Evolutionary conservation across 2,113 vertebrate genomes (phyloP), one percentile per base, ranked within the genome.

Genomic region (Rhynchopsitta pachyrhyncha): DNA sequence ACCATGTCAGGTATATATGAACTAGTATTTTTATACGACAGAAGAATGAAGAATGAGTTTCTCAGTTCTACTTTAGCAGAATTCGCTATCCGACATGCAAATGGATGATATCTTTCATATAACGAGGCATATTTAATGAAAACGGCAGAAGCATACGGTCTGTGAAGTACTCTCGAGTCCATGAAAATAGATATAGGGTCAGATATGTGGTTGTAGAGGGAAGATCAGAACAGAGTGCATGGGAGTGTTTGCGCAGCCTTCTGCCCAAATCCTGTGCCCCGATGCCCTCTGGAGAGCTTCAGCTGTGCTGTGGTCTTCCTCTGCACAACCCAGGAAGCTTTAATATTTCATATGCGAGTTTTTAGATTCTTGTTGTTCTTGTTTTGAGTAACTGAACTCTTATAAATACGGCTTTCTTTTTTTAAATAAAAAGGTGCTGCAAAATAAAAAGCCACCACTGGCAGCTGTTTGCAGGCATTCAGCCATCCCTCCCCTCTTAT

Each of bases 341-440:
- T 44, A 70, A 28, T 19, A 22, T 49, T 74, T 29, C 24, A 31
- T 16, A 15, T 5, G 10, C 13, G 27, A 53, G 22, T 24, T 35
- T 73, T 71, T 12, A 13, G 12, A 19, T 17, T 35, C 67, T 7
- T 70, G 46, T n/a, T 57, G 33, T 16, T 59, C 39, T 57, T 59
- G 13, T n/a, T 63, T 71, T 60, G 9, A 62, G 18, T 47, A 60
- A 52, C 4, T 17, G 44, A 64, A 66, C 17, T 55, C 25, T 37
- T 44, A 17, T 3, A 2, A 84, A 75, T 68, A 18, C 1, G 7
- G 5, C 0, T n/a, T 17, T 39, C 0, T n/a, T 17, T 39, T 22
- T 4, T 33, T 41, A 33, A 68, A 29, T 37, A 55, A 59, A 76
- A 41, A 27, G 9, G 8, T 44, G 11, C 7, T n/a, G 13, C 53